phyloP scores from a whole-genome alignment of 2,113 vertebrate genomes.

The Thoracochromis brauschi region DNA sequence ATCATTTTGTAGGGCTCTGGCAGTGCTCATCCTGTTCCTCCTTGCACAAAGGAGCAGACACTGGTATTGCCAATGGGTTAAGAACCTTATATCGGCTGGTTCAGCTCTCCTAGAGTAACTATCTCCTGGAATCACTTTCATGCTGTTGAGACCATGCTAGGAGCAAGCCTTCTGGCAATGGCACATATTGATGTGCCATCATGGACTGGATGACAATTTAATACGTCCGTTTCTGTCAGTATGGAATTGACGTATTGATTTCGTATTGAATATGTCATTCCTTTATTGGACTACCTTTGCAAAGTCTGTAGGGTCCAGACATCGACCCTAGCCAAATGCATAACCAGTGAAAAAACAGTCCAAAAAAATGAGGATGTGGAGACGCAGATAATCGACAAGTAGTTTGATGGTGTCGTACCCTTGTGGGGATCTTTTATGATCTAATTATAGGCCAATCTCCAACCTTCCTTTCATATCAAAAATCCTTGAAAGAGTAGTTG shows the following conservation, averaged over 20 bases:
- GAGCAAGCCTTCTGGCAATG: neutral
- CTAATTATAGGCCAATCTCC: no score
- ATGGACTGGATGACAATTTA: fast-evolving
- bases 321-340: neutral
- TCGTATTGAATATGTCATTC: neutral
- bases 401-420: neutral
- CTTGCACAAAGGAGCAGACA: neutral
- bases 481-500: no score
- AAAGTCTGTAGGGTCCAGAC: neutral
- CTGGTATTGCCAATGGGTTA: neutral
- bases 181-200: neutral
- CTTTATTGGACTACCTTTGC: neutral
- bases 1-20: neutral
- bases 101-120: neutral
- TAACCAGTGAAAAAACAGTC: neutral
- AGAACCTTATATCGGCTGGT: neutral
- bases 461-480: no score
- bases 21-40: neutral
- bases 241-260: neutral
- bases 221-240: neutral
- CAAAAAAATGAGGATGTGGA: neutral
- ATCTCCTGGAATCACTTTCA: neutral
- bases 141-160: neutral
- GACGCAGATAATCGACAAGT: neutral
- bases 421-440: neutral